Evolutionary conservation across 2,888 invertebrate species (phyloP).

Genomic region (Phalera bucephala): DNA sequence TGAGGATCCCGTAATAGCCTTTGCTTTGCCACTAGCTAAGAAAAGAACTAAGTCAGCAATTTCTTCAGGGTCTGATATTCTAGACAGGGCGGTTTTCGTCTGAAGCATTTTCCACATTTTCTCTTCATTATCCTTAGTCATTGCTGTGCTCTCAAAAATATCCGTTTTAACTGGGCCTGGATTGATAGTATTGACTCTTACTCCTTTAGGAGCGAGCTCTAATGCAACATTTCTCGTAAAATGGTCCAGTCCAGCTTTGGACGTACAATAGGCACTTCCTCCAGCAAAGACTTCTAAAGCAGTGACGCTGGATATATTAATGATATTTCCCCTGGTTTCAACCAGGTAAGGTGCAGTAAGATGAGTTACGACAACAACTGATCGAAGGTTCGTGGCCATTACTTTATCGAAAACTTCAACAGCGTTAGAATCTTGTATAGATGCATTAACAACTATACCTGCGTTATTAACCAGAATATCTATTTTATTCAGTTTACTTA

Average conservation of each 20-base stretch:
- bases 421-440: constrained; percentile 25
- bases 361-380: constrained; percentile 30
- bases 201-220: constrained; percentile 87
- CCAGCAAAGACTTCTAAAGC: constrained; percentile 5
- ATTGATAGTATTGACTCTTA: constrained; percentile 92
- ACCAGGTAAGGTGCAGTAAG: constrained; percentile 34
- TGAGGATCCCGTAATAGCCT: constrained; percentile 90
- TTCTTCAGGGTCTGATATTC: constrained; percentile 83
- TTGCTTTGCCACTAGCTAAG: constrained; percentile 51
- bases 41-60: constrained; percentile 35
- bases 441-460: constrained; percentile 19
- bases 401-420: constrained; percentile 32
- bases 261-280: constrained; percentile 26
- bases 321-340: constrained; percentile 39
- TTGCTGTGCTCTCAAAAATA: constrained; percentile 20
- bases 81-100: constrained; percentile 90
- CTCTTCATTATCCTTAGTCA: constrained; percentile 41
- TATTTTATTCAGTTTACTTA: constrained; percentile 27
- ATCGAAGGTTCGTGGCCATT: constrained; percentile 37
- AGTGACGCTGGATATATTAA: constrained; percentile 42
- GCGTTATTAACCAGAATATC: constrained; percentile 43
- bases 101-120: constrained; percentile 85
- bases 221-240: constrained; percentile 92
- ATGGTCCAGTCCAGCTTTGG: constrained; percentile 86
- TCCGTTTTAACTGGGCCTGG: constrained; percentile 89